These are phyloP conservation scores for Podabrus alpinus DNA, from an alignment of 2,888 invertebrate genomes.

Conservation along the genomic window DNA sequence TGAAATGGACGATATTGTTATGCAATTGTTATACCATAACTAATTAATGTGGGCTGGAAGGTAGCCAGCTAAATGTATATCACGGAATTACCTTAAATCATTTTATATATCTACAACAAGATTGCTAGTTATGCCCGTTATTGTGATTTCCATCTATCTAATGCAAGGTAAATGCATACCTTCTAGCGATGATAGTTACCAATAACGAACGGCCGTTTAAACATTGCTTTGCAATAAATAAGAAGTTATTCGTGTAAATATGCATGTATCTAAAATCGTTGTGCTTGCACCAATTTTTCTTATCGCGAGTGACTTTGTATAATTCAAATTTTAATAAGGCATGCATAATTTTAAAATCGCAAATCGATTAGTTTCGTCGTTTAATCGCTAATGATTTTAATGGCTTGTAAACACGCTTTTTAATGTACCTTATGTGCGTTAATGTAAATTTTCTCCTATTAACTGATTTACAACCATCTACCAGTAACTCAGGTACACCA, in stretches of 20 bases:
- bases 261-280: background rate
- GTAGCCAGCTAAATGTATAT: constrained; percentile 22
- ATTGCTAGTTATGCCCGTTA: constrained; percentile 16
- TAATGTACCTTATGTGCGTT: background rate
- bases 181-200: constrained; percentile 3
- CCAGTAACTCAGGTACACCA: background rate
- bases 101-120: constrained; percentile 8
- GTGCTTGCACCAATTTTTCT: background rate
- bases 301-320: background rate
- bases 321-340: background rate
- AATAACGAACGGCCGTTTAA: constrained; percentile 9
- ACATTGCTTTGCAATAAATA: constrained; percentile 2
- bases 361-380: constrained; percentile 18
- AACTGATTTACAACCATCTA: background rate
- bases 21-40: background rate
- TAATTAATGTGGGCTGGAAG: constrained; percentile 7
- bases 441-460: background rate
- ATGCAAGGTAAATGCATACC: constrained; percentile 7
- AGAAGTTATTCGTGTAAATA: background rate
- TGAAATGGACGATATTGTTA: background rate
- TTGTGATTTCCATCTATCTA: constrained; percentile 7
- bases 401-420: constrained; percentile 11
- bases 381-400: constrained; percentile 16
- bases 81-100: constrained; percentile 26
- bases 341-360: constrained; percentile 14